Conservation (phyloP, 2,888 invertebrate genomes). For the Torymus texanus region DNA sequence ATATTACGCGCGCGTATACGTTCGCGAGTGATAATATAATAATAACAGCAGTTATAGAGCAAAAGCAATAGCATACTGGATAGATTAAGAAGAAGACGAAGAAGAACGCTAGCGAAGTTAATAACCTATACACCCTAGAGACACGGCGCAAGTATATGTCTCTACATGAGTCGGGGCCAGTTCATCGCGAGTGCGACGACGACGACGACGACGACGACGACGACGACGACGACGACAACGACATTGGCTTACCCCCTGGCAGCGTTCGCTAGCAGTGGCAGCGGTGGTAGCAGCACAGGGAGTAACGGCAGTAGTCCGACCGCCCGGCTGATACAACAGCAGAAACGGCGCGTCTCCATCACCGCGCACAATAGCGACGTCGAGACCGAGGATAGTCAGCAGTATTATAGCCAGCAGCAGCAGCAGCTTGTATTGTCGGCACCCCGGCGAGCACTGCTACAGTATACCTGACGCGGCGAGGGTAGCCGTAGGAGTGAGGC, state of each 20-base stretch:
- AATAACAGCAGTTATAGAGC: too few relatives aligned
- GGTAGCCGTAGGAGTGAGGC: conserved; percentile 16
- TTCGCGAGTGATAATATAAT: too few relatives aligned
- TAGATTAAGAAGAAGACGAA: too few relatives aligned
- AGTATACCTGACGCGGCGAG: conserved; percentile 32
- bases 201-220: too few relatives aligned
- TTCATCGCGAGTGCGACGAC: conserved; percentile 8
- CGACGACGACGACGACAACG: too few relatives aligned
- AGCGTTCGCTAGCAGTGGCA: conserved; percentile 20
- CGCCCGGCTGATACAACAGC: conserved; percentile 16
- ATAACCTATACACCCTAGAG: not conserved
- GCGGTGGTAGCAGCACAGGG: conserved; percentile 8
- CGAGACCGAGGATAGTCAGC: too few relatives aligned
- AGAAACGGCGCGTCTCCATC: conserved; percentile 29
- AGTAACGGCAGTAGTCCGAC: conserved; percentile 11
- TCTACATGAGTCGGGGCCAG: conserved; percentile 55
- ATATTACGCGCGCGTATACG: too few relatives aligned
- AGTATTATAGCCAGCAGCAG: not conserved
- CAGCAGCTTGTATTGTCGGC: too few relatives aligned
- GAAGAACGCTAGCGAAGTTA: not conserved
- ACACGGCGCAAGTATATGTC: conserved; percentile 62
- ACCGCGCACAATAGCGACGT: not conserved
- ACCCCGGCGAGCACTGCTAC: not conserved
- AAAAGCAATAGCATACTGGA: too few relatives aligned
- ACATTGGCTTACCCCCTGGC: conserved; percentile 30